Evolutionary conservation across 2,888 invertebrate genomes (phyloP).

Genomic region (Coelogynopora nodosa): DNA sequence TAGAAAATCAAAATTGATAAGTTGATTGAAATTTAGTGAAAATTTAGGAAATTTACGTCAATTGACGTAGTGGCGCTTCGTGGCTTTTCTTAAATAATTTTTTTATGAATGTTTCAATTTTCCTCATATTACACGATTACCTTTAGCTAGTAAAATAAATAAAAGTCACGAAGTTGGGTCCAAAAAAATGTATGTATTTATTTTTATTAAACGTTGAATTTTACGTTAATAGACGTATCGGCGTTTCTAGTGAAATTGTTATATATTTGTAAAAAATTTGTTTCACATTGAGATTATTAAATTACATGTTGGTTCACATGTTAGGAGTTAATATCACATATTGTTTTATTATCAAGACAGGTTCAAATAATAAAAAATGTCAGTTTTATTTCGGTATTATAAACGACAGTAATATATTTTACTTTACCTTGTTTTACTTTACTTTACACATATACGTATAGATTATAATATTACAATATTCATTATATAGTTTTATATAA

Average conservation of each 20-base stretch:
- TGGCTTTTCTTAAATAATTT: background rate
- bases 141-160: conserved; percentile 5
- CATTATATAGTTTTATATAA: no score
- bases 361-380: no score
- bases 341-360: no score
- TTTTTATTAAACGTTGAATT: background rate
- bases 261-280: no score
- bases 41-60: background rate
- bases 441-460: no score
- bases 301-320: no score
- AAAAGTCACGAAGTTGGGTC: background rate
- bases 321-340: no score
- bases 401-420: no score
- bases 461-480: no score
- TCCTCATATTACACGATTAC: conserved; percentile 13
- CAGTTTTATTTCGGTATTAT: no score
- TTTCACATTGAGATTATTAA: no score
- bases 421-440: no score
- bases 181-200: background rate
- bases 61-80: background rate
- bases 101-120: conserved; percentile 1
- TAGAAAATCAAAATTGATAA: conserved; percentile 14
- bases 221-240: background rate
- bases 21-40: background rate
- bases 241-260: background rate